Evolutionary conservation across 1,140 invertebrate species (phyloP), one percentile per base, ranked within the genome.

Genomic region (Hyphantria cunea): DNA sequence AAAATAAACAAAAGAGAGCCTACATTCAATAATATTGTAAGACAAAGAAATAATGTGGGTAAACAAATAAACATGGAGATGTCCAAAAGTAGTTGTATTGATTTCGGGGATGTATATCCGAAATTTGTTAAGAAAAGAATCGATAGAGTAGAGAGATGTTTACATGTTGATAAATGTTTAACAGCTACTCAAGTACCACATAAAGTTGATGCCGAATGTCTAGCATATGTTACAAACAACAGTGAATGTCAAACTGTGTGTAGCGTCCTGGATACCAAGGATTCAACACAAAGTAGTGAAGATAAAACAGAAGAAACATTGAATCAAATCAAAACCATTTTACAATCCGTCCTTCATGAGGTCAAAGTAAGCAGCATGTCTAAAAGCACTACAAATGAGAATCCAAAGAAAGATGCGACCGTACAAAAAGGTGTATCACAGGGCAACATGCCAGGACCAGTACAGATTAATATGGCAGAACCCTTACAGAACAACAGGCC

Each of bases 321-420:
- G 41, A 82, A 80, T 53, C 80, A 89, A 73, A 89, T 89, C 49
- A 89, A 89, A 66, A 72, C 17, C 54, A 86, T 88, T 17, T 51
- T 89, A 39, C 80, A 86, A 67, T 75, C 82, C 0, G 85, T 89
- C 9, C 64, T 89, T 45, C 64, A 68, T 12, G 84, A 88, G 75
- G 78, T 90, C 0, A 88, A 87, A 73, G 39, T 31, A 13, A 37
- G 44, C 11, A 55, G 53, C 45, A 37, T 39, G 32, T 82, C 78
- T 6, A 82, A 72, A 48, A 52, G 55, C 9, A 64, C 69, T 48
- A 0, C 73, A 0, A 25, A 39, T 41, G 63, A 68, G 15, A 78
- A 70, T 41, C 9, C 33, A 6, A 88, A 74, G 56, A 86, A 77
- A 70, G 85, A 86, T 68, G 82, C 79, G 12, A 50, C 76, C 25